Percentiles rank a stretch among this genome's conserved stretches.
Conservation (phyloP, 2,888 invertebrate species). For the Plebejus melissa region DNA sequence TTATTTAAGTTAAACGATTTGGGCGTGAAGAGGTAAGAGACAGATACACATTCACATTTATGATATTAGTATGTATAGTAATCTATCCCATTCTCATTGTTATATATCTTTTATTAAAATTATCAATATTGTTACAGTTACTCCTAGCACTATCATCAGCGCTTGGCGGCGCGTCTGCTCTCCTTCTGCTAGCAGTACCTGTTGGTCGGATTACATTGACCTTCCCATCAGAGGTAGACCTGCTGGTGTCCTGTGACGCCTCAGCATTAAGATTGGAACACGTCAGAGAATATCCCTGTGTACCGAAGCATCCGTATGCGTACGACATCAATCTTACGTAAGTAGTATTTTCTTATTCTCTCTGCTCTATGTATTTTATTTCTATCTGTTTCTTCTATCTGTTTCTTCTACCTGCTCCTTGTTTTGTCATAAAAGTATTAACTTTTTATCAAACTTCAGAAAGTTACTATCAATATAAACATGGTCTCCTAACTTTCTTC, state of each 20-base stretch:
- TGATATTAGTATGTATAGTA: too few species aligned
- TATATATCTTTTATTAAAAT: too few species aligned
- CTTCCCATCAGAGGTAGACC: slow-evolving; percentile 80
- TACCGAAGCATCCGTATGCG: slow-evolving; percentile 64
- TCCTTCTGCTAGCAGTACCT: slow-evolving; percentile 84
- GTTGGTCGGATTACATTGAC: slow-evolving; percentile 83
- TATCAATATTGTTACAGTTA: slow-evolving; percentile 63
- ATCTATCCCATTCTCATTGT: too few species aligned
- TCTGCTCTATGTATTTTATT: neutral
- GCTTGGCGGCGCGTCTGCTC: slow-evolving; percentile 82
- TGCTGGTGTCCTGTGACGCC: slow-evolving; percentile 76
- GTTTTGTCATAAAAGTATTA: too few species aligned
- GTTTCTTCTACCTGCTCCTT: too few species aligned
- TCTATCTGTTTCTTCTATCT: neutral
- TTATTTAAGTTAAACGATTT: too few species aligned
- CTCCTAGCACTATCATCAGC: slow-evolving; percentile 83
- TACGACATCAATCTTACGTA: slow-evolving; percentile 71
- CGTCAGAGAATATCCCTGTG: slow-evolving; percentile 71
- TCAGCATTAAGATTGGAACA: slow-evolving; percentile 56
- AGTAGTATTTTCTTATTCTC: slow-evolving; percentile 40
- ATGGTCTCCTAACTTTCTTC: too few species aligned
- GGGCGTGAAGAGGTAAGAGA: too few species aligned
- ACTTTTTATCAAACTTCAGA: too few species aligned
- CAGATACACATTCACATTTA: too few species aligned
- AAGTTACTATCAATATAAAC: too few species aligned